Evolutionary conservation across 2,888 invertebrate genomes (phyloP).

Genomic region (Troides aeacus): DNA sequence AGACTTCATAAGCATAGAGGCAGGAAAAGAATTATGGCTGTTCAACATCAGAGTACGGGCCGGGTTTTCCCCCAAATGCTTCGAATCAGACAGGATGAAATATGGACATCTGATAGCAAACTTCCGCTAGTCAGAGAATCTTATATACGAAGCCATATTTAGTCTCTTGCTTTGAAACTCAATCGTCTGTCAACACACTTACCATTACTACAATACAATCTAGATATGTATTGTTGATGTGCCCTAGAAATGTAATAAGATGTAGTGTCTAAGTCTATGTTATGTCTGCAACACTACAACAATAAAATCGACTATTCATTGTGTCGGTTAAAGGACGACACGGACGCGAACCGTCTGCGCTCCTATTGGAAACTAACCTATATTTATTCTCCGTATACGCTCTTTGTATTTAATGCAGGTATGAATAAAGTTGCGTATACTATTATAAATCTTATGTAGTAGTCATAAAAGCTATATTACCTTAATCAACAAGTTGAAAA

Average conservation of each 20-base stretch:
- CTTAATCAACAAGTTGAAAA: neutral
- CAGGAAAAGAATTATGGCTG: too few species aligned
- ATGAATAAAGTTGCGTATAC: neutral
- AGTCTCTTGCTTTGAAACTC: neutral
- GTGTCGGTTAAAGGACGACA: conserved; percentile 5
- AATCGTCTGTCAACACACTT: neutral
- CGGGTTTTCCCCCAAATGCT: too few species aligned
- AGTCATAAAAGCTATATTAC: neutral
- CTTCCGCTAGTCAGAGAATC: too few species aligned
- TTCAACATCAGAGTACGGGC: too few species aligned
- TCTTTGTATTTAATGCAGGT: neutral
- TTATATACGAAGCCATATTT: too few species aligned
- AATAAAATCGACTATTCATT: conserved; percentile 6
- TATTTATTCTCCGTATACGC: neutral
- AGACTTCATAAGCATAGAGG: too few species aligned
- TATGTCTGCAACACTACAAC: neutral
- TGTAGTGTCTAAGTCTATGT: neutral
- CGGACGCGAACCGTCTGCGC: neutral
- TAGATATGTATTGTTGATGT: neutral
- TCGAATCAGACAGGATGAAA: too few species aligned
- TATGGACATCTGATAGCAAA: too few species aligned
- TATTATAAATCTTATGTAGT: neutral
- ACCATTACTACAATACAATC: neutral
- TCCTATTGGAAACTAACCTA: neutral
- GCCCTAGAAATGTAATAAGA: neutral